phyloP scores from a whole-genome alignment of 2,888 invertebrate genomes.

The Agrotis ipsilon region DNA sequence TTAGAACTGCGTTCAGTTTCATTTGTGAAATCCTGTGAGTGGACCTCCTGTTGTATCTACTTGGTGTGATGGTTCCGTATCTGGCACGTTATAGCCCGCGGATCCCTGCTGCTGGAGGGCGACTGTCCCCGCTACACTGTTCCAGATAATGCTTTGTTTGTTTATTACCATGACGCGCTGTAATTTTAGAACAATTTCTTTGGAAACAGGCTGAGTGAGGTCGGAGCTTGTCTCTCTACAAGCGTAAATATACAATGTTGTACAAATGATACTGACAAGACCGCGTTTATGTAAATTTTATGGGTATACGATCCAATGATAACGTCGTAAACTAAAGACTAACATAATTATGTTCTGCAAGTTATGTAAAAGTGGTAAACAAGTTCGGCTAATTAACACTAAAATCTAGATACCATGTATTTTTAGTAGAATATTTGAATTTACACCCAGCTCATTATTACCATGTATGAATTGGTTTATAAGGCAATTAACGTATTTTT shows the following conservation, averaged over 20 bases:
- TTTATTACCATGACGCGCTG: slow-evolving; percentile 62
- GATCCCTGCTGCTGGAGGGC: slow-evolving; percentile 51
- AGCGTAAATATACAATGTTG: slow-evolving; percentile 22
- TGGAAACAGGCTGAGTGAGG: slow-evolving; percentile 45
- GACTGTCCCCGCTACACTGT: slow-evolving; percentile 54
- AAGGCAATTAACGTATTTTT: not conserved
- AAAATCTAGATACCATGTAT: not conserved
- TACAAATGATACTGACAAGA: slow-evolving; percentile 2
- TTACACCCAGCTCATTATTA: not conserved
- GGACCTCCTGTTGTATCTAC: not conserved
- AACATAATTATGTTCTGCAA: not conserved
- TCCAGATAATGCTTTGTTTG: slow-evolving; percentile 62
- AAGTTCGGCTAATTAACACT: not conserved
- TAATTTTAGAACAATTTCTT: slow-evolving; percentile 60
- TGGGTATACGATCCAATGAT: not conserved
- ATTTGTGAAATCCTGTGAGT: not conserved
- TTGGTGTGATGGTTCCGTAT: slow-evolving; percentile 43
- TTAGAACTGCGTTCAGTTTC: too few species aligned
- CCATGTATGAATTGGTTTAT: not conserved
- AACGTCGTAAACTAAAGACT: slow-evolving; percentile 1
- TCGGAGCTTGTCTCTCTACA: slow-evolving; percentile 26
- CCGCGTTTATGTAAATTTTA: slow-evolving; percentile 19
- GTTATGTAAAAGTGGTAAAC: not conserved
- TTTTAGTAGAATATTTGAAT: not conserved
- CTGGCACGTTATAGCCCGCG: slow-evolving; percentile 38